phyloP scores from a whole-genome alignment of 2,888 invertebrate species.

The Polietes domitor region DNA sequence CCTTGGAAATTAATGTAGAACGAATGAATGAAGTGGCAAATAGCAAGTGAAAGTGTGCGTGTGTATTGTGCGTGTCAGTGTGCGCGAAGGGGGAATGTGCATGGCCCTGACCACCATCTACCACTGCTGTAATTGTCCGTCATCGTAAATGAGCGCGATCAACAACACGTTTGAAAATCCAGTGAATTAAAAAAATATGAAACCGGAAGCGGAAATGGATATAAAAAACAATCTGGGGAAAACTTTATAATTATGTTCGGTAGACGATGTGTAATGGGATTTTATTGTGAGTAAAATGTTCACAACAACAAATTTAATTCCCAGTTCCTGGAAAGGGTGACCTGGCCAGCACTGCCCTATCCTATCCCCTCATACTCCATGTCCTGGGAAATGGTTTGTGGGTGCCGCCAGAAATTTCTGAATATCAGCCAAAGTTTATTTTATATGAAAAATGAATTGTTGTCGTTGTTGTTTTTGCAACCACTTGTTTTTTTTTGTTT shows the following conservation, averaged over 20 bases:
- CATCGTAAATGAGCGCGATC: constrained; percentile 13
- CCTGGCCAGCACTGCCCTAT: too few species aligned
- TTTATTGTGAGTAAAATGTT: constrained; percentile 49
- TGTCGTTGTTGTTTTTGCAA: background rate
- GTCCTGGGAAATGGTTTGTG: too few species aligned
- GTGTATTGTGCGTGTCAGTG: background rate
- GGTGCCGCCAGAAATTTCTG: background rate
- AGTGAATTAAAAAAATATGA: constrained; percentile 9
- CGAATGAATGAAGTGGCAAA: background rate
- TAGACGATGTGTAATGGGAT: constrained; percentile 52
- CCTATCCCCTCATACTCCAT: too few species aligned
- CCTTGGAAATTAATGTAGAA: background rate
- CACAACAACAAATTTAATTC: background rate
- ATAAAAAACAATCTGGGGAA: background rate
- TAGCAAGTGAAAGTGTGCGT: background rate
- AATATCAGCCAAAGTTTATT: background rate
- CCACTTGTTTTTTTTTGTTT: too few species aligned
- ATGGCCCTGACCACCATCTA: background rate
- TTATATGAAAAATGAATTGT: background rate
- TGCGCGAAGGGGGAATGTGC: background rate
- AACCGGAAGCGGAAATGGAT: constrained; percentile 37
- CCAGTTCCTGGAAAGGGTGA: background rate
- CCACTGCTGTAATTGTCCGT: background rate
- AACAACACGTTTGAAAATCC: constrained; percentile 4
- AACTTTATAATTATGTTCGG: constrained; percentile 64